Evolutionary conservation across 2,113 vertebrate genomes (phyloP).

Genomic region (Grallaria varia): DNA sequence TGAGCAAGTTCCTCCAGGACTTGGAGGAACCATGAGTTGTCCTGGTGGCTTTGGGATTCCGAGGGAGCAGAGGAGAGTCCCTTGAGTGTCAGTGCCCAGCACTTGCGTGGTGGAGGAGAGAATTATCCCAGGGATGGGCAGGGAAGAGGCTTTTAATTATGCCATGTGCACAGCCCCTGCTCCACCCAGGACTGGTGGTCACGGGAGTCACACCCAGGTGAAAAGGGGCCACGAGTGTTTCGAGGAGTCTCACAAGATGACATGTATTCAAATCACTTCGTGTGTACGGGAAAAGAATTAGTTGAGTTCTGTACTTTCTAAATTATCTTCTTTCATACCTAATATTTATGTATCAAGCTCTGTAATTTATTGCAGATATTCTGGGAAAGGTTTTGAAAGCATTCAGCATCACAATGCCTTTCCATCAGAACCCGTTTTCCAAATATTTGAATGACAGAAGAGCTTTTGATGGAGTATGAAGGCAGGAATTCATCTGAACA

Average conservation of each 20-base stretch:
- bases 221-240: accelerated
- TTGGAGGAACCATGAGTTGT: accelerated
- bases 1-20: not conserved
- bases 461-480: constrained; percentile 29
- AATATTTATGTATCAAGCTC: not conserved
- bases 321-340: not conserved
- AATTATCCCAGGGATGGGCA: not conserved
- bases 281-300: not conserved
- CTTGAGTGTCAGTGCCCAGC: not conserved
- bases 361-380: constrained; percentile 27
- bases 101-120: not conserved
- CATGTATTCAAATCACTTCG: not conserved
- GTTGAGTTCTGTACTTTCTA: not conserved
- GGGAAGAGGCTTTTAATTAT: not conserved
- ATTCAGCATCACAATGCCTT: not conserved
- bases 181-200: accelerated
- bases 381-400: not conserved
- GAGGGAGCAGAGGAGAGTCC: not conserved
- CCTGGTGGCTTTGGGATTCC: not conserved
- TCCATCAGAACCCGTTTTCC: constrained; percentile 44
- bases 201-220: not conserved
- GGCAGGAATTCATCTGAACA: constrained; percentile 61
- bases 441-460: constrained; percentile 53
- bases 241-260: not conserved
- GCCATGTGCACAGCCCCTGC: not conserved